Conservation (phyloP, 2,113 vertebrate species). For the Psittacula cyanocephala region DNA sequence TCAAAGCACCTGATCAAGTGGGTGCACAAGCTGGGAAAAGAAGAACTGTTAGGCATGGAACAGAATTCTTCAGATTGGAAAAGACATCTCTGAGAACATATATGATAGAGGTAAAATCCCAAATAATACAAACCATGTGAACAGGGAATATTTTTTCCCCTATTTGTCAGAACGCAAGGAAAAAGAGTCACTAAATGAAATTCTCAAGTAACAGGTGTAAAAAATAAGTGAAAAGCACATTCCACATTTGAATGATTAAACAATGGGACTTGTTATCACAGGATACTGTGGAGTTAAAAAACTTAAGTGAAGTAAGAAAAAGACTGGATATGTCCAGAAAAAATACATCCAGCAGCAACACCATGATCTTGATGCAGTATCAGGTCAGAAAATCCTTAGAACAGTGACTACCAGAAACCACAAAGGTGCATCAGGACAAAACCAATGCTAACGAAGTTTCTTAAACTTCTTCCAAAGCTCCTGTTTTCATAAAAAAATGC, state of each 20-base stretch:
- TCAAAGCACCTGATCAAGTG: background rate
- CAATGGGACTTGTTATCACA: background rate
- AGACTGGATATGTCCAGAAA: background rate
- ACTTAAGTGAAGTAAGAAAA: background rate
- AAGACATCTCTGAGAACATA: background rate
- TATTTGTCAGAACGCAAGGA: background rate
- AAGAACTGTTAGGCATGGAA: background rate
- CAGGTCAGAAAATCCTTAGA: background rate
- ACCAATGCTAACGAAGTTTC: background rate
- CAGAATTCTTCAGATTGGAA: background rate
- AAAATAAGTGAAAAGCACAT: background rate
- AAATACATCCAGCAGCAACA: background rate
- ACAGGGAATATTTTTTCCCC: background rate
- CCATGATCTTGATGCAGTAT: background rate
- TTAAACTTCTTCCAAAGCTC: background rate
- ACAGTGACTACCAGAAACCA: background rate
- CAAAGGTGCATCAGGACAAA: background rate
- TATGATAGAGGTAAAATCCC: background rate
- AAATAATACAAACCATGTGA: background rate
- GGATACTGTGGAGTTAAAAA: background rate
- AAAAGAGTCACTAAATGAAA: background rate
- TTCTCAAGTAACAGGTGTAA: background rate
- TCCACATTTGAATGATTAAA: background rate
- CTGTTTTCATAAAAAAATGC: background rate
- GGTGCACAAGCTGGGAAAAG: background rate